These are phyloP conservation scores for Sorex araneus DNA, from an alignment of 2,113 vertebrate species.

Conservation along the genomic window DNA sequence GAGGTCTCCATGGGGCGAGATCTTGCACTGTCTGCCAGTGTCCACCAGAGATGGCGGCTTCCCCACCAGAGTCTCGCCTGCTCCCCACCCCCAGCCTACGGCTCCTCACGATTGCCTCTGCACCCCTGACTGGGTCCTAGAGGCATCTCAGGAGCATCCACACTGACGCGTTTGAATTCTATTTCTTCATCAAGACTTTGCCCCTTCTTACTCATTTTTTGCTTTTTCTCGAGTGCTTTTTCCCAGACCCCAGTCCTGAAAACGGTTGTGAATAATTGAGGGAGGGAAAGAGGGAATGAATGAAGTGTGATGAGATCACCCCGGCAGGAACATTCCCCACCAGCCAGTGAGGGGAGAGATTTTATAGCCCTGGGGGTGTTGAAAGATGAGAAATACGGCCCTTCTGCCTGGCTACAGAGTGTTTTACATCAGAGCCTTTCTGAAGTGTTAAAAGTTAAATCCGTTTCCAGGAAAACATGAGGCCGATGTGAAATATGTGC, in stretches of 20 bases:
- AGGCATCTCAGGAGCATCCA: not conserved
- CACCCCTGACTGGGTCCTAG: not conserved
- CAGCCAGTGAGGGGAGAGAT: slow-evolving; percentile 42
- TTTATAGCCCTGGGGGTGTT: slow-evolving; percentile 42
- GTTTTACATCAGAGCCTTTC: slow-evolving; percentile 70
- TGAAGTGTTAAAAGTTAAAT: slow-evolving; percentile 76
- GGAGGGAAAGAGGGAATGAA: not conserved
- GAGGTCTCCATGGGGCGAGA: not conserved
- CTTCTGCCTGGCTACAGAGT: slow-evolving; percentile 46
- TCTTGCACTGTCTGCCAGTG: too few species aligned
- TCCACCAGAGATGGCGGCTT: too few species aligned
- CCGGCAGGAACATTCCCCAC: not conserved
- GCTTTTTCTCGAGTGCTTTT: not conserved
- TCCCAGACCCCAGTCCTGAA: not conserved
- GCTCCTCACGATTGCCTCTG: not conserved
- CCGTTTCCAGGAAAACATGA: slow-evolving; percentile 76
- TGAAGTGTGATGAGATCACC: not conserved
- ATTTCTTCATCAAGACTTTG: not conserved
- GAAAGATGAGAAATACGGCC: slow-evolving; percentile 68
- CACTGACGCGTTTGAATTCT: too few species aligned
- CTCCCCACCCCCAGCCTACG: not conserved
- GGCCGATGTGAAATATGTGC: slow-evolving; percentile 36
- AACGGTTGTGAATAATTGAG: slow-evolving; percentile 48
- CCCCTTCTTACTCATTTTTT: not conserved
- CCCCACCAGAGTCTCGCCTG: too few species aligned